Base-by-base conservation (phyloP, 2,797 vertebrate genomes). In the Macropodus opercularis region DNA sequence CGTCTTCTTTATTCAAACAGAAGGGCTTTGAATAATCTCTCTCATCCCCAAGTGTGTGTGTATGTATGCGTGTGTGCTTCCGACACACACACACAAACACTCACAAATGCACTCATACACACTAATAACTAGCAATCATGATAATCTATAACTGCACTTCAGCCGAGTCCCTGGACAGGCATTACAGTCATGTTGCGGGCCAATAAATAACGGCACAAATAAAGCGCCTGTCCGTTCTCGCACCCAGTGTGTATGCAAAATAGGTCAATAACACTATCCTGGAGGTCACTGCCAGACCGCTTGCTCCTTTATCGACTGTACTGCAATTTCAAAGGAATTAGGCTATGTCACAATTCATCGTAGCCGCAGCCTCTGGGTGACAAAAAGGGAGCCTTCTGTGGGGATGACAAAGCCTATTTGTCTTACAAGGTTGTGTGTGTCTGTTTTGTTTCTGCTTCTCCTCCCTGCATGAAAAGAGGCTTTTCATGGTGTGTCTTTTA, bases 101-200 rank as follows among this genome's bases (percentile, higher is more conserved):
- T 46, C 71, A 40, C 63, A 23, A 12, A 49, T 14, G 13, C 58
- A 51, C 80, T 9, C 69, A 64, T 63, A 62, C 77, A 83, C 77
- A 62, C 80, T 87, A 88, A 90, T 87, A 90, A 90, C 86, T 78
- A 89, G 85, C 90, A 91, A 92, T 92, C 91, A 92, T 90, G 87
- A 90, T 92, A 89, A 92, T 92, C 90, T 92, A 90, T 88, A 93
- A 91, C 87, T 87, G 91, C 88, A 87, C 92, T 93, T 90, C 91
- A 93, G 90, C 86, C 60, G 87, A 93, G 85, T 88, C 90, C 89
- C 89, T 86, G 86, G 85, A 92, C 86, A 86, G 80, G 89, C 89
- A 90, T 90, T 90, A 92, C 90, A 85, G 69, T 72, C 88, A 92
- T 87, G 90, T 90, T 86, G 85, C 85, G 75, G 91, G 80, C 85